Evolutionary conservation across 2,113 vertebrate genomes (phyloP).

Genomic region (Plecotus auritus): DNA sequence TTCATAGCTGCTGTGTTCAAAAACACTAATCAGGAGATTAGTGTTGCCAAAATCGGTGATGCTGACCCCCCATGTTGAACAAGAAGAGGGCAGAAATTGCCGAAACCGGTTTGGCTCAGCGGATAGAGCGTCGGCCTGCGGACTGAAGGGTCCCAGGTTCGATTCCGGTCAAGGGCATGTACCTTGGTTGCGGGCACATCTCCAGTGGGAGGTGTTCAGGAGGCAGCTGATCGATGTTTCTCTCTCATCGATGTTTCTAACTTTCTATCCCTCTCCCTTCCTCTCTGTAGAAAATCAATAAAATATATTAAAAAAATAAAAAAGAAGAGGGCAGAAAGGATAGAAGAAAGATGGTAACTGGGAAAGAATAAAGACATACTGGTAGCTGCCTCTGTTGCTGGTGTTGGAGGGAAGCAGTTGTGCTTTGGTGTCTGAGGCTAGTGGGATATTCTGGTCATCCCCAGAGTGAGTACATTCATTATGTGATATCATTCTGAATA

Average conservation of each 20-base stretch:
- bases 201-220: no score
- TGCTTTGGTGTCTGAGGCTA: not conserved
- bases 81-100: no score
- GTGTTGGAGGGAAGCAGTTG: not conserved
- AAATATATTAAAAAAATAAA: no score
- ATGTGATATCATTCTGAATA: not conserved
- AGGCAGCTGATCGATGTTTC: no score
- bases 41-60: not conserved
- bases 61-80: not conserved
- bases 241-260: no score
- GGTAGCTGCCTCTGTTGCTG: not conserved
- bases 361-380: not conserved
- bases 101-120: no score
- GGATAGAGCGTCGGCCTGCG: no score
- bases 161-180: no score
- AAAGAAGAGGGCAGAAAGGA: not conserved
- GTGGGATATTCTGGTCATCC: not conserved
- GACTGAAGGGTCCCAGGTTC: no score
- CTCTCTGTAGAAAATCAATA: no score
- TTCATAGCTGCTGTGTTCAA: not conserved
- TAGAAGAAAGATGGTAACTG: not conserved
- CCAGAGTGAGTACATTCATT: not conserved
- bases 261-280: no score
- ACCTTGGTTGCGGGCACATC: no score
- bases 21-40: not conserved